Evolutionary conservation across 2,113 vertebrate genomes (phyloP).

Genomic region (Chitala chitala): DNA sequence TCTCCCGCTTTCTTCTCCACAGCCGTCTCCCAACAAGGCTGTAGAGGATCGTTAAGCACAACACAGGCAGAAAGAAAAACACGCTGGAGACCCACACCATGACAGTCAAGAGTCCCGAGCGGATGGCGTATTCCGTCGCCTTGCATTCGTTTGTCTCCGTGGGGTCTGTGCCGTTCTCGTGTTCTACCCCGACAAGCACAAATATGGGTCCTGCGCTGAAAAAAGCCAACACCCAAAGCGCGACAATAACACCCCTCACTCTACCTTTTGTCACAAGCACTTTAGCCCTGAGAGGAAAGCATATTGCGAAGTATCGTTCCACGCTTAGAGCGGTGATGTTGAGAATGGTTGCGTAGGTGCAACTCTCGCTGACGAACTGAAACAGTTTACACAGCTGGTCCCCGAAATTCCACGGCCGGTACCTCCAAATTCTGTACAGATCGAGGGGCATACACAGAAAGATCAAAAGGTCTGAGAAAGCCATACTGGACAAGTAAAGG

Average conservation of each 20-base stretch:
- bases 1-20: constrained; percentile 74
- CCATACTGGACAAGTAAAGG: constrained; percentile 95
- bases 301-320: constrained; percentile 90
- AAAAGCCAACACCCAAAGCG: constrained; percentile 85
- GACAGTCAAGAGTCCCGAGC: constrained; percentile 83
- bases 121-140: constrained; percentile 84
- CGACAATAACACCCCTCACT: constrained; percentile 78
- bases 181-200: constrained; percentile 86
- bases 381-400: constrained; percentile 90
- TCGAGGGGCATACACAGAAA: constrained; percentile 95
- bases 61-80: constrained; percentile 92
- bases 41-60: constrained; percentile 91
- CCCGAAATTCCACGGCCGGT: constrained; percentile 88
- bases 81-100: constrained; percentile 94
- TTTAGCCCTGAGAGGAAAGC: constrained; percentile 89
- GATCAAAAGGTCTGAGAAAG: constrained; percentile 89
- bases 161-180: constrained; percentile 67
- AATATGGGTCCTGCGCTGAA: constrained; percentile 87
- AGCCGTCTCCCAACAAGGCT: constrained; percentile 88
- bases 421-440: constrained; percentile 90
- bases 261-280: constrained; percentile 84
- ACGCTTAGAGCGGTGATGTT: constrained; percentile 92
- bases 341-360: constrained; percentile 93
- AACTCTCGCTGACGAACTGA: constrained; percentile 90
- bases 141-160: constrained; percentile 83